These are phyloP conservation scores for Scarus forsteni DNA, from an alignment of 2,797 vertebrate species.

Conservation along the genomic window DNA sequence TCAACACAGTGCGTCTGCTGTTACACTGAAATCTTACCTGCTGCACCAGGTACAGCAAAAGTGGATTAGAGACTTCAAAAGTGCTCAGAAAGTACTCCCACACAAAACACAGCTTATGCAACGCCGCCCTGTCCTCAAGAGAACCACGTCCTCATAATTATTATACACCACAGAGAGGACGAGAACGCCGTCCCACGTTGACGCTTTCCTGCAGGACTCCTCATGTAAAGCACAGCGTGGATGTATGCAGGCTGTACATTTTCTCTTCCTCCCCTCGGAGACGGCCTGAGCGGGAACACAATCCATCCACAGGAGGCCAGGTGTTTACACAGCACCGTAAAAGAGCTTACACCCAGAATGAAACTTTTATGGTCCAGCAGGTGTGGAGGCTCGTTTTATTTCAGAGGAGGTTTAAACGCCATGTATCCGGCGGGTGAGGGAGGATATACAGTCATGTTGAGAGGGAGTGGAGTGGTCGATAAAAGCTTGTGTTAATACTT, in stretches of 20 bases:
- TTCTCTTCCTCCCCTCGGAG: neutral
- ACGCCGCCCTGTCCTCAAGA: constrained; percentile 34
- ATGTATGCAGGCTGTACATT: constrained; percentile 16
- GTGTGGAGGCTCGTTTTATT: constrained; percentile 15
- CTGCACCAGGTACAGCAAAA: neutral
- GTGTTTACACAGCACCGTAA: constrained; percentile 44
- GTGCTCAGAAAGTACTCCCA: constrained; percentile 34
- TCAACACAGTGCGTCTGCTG: constrained; percentile 4
- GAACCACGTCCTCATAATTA: constrained; percentile 35
- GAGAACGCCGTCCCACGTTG: neutral
- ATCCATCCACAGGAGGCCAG: constrained; percentile 9
- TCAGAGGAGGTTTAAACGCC: constrained; percentile 16
- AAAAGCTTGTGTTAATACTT: constrained; percentile 42
- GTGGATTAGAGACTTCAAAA: constrained; percentile 20
- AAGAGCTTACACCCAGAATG: constrained; percentile 33
- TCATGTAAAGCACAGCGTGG: neutral
- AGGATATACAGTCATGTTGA: neutral
- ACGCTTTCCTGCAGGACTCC: constrained; percentile 9
- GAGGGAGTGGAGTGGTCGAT: constrained; percentile 2
- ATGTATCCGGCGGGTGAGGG: neutral
- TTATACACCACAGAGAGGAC: constrained; percentile 7
- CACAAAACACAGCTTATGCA: constrained; percentile 35
- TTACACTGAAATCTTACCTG: neutral
- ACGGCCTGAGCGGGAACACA: constrained; percentile 8
- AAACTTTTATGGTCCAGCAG: constrained; percentile 53